A percentile compares a stretch with the other conserved stretches of the same genome.
Evolutionary conservation across 1,140 invertebrate genomes (phyloP).

Genomic region (Kradibia gibbosae): DNA sequence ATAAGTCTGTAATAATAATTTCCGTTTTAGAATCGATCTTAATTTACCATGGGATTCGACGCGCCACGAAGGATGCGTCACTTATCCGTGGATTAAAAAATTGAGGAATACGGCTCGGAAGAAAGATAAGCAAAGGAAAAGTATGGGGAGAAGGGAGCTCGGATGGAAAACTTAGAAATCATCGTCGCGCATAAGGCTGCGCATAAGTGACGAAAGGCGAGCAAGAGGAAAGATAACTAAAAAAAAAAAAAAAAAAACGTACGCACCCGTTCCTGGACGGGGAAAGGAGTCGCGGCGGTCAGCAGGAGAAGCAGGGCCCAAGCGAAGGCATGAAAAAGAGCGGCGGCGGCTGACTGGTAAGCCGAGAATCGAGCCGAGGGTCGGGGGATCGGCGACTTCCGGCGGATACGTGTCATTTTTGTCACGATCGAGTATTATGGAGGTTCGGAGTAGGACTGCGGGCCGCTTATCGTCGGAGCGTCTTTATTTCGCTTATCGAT

Average conservation of each 20-base stretch:
- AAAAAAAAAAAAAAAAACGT: conserved; percentile 65
- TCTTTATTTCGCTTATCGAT: conserved; percentile 68
- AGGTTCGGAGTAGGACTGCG: background rate
- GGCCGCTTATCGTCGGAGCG: conserved; percentile 51
- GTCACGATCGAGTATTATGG: conserved; percentile 67
- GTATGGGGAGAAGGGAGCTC: background rate
- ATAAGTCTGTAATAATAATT: conserved; percentile 2
- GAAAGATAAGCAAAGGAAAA: background rate
- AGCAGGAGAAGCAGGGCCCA: background rate
- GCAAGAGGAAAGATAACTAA: conserved; percentile 9
- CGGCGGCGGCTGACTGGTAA: background rate
- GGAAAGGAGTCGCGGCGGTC: conserved; percentile 38
- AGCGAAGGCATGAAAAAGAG: conserved; percentile 1
- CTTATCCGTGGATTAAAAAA: background rate
- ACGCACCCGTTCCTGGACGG: conserved; percentile 50
- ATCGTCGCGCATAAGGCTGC: conserved; percentile 52
- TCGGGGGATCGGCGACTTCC: conserved; percentile 62
- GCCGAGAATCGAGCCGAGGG: conserved; percentile 4
- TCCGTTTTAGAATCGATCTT: conserved; percentile 50
- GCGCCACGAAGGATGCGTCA: conserved; percentile 53
- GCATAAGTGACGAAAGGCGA: background rate
- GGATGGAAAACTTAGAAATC: conserved; percentile 66
- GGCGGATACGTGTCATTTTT: conserved; percentile 72
- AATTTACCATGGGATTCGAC: conserved; percentile 54
- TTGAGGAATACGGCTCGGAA: background rate